Evolutionary conservation across 2,888 invertebrate species (phyloP), one percentile per base, ranked within the genome.

Genomic region (Diarsia dahlii): DNA sequence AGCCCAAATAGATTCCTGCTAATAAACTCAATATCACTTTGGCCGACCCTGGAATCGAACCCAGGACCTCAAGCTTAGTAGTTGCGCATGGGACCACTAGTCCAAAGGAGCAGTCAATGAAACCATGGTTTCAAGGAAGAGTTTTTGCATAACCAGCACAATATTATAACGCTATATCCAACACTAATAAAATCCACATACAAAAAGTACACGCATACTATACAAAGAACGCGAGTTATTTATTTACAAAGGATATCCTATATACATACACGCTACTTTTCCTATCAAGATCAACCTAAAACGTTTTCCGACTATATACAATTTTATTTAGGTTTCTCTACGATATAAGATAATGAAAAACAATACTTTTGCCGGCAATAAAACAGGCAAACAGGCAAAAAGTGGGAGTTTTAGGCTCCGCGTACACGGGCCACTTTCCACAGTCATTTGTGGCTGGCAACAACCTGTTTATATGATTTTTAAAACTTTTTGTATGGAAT

Each of bases 331-430:
- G 65, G 70, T 68, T 28, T 28, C 67, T 48, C 18, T n/a, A n/a
- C 64, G n/a, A 81, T 78, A 86, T 86, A 82, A 86, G 80, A 82
- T 78, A 80, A 79, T 84, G 82, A 79, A 87, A 79, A 82, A 82
- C 82, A 84, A 84, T 84, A 76, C 73, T 77, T 87, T 69, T 67
- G 34, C 56, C 60, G 50, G 28, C 63, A 81, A 76, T 78, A 84
- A 86, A 87, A 66, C 64, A 60, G 34, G 65, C 56, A 28, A 78
- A n/a, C 54, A 54, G 52, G 45, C 69, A 69, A 23, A 73, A 70
- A 48, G 52, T n/a, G 46, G 12, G 48, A 28, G 58, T 60, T 80
- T 67, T 39, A 39, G 39, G 39, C 39, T 39, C 39, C 39, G 39
- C 8, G 39, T 8, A 39, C 6, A 39, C 39, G 39, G 8, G 39